A percentile compares a stretch with the other conserved stretches of the same genome.
Conservation (phyloP, 2,888 invertebrate genomes). For the Pyrochroa serraticornis region DNA sequence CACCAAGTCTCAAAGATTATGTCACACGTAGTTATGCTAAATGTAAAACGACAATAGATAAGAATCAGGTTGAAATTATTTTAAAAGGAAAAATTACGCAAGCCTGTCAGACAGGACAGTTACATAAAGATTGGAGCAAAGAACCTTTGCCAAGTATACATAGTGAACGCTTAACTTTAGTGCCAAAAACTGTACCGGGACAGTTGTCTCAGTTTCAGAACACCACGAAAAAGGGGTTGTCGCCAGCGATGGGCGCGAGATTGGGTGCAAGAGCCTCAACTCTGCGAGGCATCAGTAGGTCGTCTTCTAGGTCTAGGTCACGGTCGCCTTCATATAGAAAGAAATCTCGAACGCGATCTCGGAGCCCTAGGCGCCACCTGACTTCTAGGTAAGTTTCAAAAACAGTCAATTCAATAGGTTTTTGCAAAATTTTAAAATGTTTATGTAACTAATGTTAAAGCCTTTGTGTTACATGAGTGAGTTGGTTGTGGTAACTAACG, state of each 20-base stretch:
- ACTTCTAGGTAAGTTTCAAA: conserved; percentile 49
- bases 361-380: conserved; percentile 49
- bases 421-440: no score
- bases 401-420: no score
- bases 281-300: conserved; percentile 51
- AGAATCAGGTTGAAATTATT: conserved; percentile 92
- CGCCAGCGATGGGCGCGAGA: conserved; percentile 65
- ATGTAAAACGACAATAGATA: conserved; percentile 85
- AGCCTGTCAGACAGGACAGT: conserved; percentile 84
- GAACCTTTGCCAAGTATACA: conserved; percentile 91
- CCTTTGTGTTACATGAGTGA: no score
- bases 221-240: conserved; percentile 59
- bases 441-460: no score
- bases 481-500: no score
- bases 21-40: conserved; percentile 92
- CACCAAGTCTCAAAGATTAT: conserved; percentile 81
- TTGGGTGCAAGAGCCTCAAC: conserved; percentile 62
- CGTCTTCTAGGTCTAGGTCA: conserved; percentile 54
- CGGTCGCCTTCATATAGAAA: conserved; percentile 45
- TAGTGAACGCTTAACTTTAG: conserved; percentile 74
- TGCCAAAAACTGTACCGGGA: conserved; percentile 62
- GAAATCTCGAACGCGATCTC: conserved; percentile 38
- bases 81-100: conserved; percentile 93
- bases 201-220: conserved; percentile 67
- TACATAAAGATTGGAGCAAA: conserved; percentile 93